These are phyloP conservation scores for Graptemys geographica DNA, from an alignment of 2,797 vertebrate genomes.

Conservation along the genomic window DNA sequence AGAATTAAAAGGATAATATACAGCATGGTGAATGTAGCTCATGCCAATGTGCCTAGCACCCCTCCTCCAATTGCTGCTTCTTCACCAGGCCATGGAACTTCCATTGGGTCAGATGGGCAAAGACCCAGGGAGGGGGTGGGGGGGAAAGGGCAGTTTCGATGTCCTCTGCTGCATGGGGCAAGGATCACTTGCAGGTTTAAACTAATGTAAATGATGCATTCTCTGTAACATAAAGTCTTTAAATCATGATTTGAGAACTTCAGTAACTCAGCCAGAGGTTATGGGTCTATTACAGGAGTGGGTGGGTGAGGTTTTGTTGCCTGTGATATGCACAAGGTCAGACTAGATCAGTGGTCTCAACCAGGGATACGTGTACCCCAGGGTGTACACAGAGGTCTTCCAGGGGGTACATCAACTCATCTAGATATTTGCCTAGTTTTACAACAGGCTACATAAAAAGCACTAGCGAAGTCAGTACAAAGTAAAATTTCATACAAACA, in stretches of 20 bases:
- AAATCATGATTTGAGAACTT: background rate
- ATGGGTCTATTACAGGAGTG: background rate
- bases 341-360: background rate
- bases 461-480: too few species aligned
- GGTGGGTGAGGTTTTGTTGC: background rate
- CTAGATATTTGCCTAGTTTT: too few species aligned
- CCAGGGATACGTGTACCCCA: too few species aligned
- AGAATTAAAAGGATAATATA: background rate
- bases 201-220: background rate
- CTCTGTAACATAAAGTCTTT: background rate
- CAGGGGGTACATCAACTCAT: too few species aligned
- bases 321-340: background rate
- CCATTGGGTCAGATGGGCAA: background rate
- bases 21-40: background rate
- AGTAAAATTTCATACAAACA: too few species aligned
- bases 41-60: background rate
- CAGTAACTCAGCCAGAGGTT: background rate
- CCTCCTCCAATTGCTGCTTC: background rate
- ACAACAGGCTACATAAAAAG: too few species aligned
- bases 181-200: background rate
- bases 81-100: background rate
- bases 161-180: background rate
- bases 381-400: too few species aligned
- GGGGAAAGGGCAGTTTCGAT: too few species aligned
- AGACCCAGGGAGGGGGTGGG: background rate